These are phyloP conservation scores for Triplophysa rosa DNA, from an alignment of 2,113 vertebrate species.

Conservation along the genomic window DNA sequence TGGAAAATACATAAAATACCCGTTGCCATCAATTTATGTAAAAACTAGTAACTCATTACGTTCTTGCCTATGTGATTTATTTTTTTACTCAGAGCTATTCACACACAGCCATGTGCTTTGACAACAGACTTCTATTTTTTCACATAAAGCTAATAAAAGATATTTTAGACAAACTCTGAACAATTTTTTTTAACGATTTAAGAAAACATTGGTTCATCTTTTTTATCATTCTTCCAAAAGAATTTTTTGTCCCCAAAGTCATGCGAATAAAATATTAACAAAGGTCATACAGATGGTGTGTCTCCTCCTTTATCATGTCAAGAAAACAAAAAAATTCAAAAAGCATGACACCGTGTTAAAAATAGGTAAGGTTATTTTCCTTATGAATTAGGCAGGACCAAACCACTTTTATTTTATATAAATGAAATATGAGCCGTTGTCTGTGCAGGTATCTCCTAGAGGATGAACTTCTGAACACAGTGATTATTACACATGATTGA, in stretches of 20 bases:
- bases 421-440: neutral
- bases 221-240: too few species aligned
- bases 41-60: too few species aligned
- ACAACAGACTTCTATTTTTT: too few species aligned
- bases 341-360: neutral
- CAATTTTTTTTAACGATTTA: too few species aligned
- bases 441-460: constrained; percentile 19
- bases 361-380: neutral
- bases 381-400: neutral
- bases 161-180: too few species aligned
- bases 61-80: too few species aligned
- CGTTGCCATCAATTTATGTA: neutral
- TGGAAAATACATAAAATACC: neutral
- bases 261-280: constrained; percentile 37
- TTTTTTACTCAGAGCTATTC: too few species aligned
- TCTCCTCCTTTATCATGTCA: neutral
- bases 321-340: neutral
- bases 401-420: neutral
- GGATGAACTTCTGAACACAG: neutral
- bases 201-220: too few species aligned
- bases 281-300: neutral
- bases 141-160: too few species aligned
- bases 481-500: constrained; percentile 6
- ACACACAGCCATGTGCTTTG: too few species aligned
- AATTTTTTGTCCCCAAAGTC: neutral